These are phyloP conservation scores for Hydrochoerus hydrochaeris DNA, from an alignment of 2,113 vertebrate species.

Conservation along the genomic window DNA sequence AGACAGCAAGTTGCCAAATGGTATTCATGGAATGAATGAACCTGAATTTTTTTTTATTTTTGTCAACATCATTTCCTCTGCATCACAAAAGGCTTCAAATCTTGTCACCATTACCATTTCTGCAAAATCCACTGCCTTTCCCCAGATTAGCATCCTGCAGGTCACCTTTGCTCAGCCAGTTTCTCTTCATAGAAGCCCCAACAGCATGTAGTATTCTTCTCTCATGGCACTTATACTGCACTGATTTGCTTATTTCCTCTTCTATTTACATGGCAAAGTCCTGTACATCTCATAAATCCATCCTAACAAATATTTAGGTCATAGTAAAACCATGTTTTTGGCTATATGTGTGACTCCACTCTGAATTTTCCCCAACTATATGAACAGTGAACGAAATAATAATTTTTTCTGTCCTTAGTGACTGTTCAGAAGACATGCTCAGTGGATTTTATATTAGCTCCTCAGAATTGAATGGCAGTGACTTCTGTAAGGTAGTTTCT, in stretches of 20 bases:
- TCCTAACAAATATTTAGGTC: too few species aligned
- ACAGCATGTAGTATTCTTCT: neutral
- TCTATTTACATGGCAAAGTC: neutral
- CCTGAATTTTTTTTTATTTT: neutral
- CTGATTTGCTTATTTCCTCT: accelerated
- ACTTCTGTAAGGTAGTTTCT: neutral
- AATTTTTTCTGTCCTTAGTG: neutral
- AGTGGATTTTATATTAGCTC: too few species aligned
- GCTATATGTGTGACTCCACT: neutral
- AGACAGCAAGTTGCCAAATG: accelerated
- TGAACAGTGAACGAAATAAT: too few species aligned
- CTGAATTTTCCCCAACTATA: neutral
- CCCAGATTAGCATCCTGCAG: neutral
- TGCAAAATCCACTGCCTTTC: accelerated
- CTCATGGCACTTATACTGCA: accelerated
- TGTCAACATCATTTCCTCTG: neutral
- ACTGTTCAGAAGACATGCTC: neutral
- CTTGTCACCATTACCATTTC: neutral
- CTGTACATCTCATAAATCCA: accelerated
- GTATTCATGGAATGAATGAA: accelerated
- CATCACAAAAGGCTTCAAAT: neutral
- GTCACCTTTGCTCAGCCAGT: neutral
- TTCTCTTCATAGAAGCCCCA: neutral
- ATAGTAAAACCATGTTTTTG: too few species aligned
- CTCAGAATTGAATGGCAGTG: neutral